Base-by-base conservation (phyloP, 2,888 invertebrate species). In the Drepanosiphum platanoidis region DNA sequence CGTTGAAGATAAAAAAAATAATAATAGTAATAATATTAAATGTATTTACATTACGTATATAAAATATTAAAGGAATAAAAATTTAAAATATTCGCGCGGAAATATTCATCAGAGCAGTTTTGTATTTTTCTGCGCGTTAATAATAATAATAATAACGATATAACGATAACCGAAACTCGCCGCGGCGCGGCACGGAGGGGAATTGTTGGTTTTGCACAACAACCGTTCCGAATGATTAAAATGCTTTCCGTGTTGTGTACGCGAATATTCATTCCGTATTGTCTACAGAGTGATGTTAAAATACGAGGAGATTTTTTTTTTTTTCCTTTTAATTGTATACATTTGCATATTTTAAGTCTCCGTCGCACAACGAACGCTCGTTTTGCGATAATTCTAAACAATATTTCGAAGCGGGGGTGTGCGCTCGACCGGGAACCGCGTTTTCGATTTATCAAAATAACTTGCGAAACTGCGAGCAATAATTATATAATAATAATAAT, bases 261-360 rank as follows among this genome's bases (percentile, higher is more conserved):
- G 70, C 13, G 32, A 52, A 75, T 52, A 75, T 58, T 52, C n/a
- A 34, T 75, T 58, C 13, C 15, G n/a, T 27, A 39, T 34, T 3
- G 39, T 27, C 18, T 7, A 18, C 27, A 27, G 34, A 75, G n/a
- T n/a, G 27, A 58, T 36, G 39, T 64, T 77, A 42, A 30, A 64
- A 42, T 64, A 64, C 64, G 39, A 39, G 64, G 30, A n/a, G n/a
- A n/a, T n/a, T n/a, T n/a, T n/a, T 78, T 64, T 64, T 39, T 39
- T 78, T 39, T 61, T 64, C 42, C 15, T 75, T 75, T 75, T 39
- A 64, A 64, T 78, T 78, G 64, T 64, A 64, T 78, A 78, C 30
- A 64, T 78, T 64, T 64, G 39, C 64, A 64, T 78, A 42, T 42
- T 30, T 78, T 78, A 78, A 27, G 22, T 18, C 36, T 77, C 34